Percentiles rank a stretch among this genome's conserved stretches.
phyloP scores from a whole-genome alignment of 2,888 invertebrate genomes.

The Diloba caeruleocephala region DNA sequence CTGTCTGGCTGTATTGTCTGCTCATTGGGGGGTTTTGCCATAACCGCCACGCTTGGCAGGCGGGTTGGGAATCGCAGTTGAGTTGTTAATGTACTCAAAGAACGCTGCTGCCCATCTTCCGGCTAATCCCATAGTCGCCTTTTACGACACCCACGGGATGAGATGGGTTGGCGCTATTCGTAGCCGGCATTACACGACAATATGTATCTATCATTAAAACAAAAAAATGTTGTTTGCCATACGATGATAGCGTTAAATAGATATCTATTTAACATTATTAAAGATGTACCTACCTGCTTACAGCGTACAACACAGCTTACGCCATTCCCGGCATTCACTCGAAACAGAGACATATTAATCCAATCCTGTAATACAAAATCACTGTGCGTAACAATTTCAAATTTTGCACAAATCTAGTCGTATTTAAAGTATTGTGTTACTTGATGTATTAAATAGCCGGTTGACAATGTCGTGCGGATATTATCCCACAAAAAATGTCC shows the following conservation, averaged over 20 bases:
- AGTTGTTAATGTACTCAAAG: too few species aligned
- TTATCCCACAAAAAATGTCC: constrained; percentile 89
- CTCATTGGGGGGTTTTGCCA: too few species aligned
- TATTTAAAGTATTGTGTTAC: constrained; percentile 89
- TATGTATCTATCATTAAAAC: too few species aligned
- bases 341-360: constrained; percentile 75
- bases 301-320: constrained; percentile 25
- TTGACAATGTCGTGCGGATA: constrained; percentile 89
- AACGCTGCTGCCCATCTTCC: too few species aligned
- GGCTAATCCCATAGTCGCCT: too few species aligned
- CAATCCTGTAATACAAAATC: constrained; percentile 81
- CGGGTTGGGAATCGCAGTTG: too few species aligned
- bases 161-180: too few species aligned
- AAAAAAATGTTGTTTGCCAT: too few species aligned
- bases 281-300: constrained; percentile 31
- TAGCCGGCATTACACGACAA: too few species aligned
- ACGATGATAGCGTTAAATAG: constrained; percentile 13
- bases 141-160: too few species aligned
- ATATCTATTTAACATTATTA: constrained; percentile 41
- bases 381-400: constrained; percentile 85
- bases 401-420: constrained; percentile 89
- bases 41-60: too few species aligned
- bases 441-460: constrained; percentile 87
- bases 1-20: too few species aligned
- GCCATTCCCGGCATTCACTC: constrained; percentile 41